Conservation (phyloP, 1,140 invertebrate genomes). For the Nymphalis io region DNA sequence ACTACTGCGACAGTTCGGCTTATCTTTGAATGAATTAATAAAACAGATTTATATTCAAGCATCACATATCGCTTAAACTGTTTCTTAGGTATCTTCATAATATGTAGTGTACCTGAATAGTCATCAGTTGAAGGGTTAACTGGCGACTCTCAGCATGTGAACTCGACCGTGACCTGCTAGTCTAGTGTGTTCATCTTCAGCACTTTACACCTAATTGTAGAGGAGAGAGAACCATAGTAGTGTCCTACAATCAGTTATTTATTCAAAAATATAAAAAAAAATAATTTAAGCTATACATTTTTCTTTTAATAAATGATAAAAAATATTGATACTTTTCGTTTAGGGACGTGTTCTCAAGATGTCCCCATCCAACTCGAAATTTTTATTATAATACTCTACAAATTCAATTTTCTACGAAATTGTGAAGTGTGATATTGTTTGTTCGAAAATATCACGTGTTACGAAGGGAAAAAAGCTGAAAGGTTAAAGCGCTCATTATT, state of each 20-base stretch:
- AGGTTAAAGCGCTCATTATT: background rate
- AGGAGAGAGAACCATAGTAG: background rate
- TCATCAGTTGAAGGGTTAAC: background rate
- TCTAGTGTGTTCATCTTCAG: background rate
- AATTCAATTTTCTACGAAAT: conserved; percentile 28
- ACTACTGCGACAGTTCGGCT: too few relatives aligned
- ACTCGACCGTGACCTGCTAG: background rate
- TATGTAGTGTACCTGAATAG: background rate
- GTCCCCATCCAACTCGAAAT: conserved; percentile 23
- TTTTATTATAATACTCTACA: conserved; percentile 30
- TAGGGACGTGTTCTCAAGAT: conserved; percentile 11
- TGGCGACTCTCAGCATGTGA: background rate
- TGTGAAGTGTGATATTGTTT: conserved; percentile 19
- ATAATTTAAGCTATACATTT: background rate
- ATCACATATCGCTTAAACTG: too few relatives aligned
- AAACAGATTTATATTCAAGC: too few relatives aligned
- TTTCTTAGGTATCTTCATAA: too few relatives aligned
- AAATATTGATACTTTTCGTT: background rate
- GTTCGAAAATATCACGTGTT: conserved; percentile 27
- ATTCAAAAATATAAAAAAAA: background rate
- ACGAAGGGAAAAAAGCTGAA: background rate
- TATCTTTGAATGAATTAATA: too few relatives aligned
- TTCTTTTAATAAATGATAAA: background rate
- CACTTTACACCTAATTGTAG: background rate
- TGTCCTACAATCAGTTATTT: background rate